Base-by-base conservation (phyloP, 1,140 invertebrate genomes). In the Pseudoatta argentina region DNA sequence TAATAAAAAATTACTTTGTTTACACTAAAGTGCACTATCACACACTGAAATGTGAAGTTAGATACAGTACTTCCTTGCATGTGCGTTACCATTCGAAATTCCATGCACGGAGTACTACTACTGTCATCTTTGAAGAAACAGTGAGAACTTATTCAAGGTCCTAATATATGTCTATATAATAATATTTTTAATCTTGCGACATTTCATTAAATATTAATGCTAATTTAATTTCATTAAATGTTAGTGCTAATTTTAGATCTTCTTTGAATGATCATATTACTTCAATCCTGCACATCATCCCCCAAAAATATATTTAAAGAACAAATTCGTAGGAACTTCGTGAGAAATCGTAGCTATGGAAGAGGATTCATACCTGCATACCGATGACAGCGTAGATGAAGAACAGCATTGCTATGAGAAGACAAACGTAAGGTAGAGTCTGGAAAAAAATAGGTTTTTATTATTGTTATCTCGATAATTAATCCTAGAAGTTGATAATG, bases 321-420 rank as follows among this genome's bases (percentile, higher is more conserved):
- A 4, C 30, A 4, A 44, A 44, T 72, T 59, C 16, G 24, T 67
- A 71, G 14, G n/a, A 24, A 55, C 30, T 34, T 79, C 5, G 16
- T 34, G 14, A 69, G 21, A 69, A 69, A 81, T 66, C 12, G 3
- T 30, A 64, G 39, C 18, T 69, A 79, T 2, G 16, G n/a, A 69
- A n/a, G n/a, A 69, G 3, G 39, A 67, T 88, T 86, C 91, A 87
- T 97, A 99, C 99, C 98, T 99, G 99, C 99, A 99, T 99, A 93
- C 99, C 99, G 93, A 99, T 99, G 94, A 99, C 99, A 92, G 99
- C 99, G 94, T 99, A 99, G 96, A 99, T 99, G 97, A 99, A 99
- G 96, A 99, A 99, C 93, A 99, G 96, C 99, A 99, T 99, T 82
- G 98, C 99, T 94, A 99, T 99, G 93, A 99, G 97, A 94, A 99